A percentile compares a stretch with the other conserved stretches of the same genome.
Conservation (phyloP, 2,888 invertebrate species). For the Heliconius hortense region DNA sequence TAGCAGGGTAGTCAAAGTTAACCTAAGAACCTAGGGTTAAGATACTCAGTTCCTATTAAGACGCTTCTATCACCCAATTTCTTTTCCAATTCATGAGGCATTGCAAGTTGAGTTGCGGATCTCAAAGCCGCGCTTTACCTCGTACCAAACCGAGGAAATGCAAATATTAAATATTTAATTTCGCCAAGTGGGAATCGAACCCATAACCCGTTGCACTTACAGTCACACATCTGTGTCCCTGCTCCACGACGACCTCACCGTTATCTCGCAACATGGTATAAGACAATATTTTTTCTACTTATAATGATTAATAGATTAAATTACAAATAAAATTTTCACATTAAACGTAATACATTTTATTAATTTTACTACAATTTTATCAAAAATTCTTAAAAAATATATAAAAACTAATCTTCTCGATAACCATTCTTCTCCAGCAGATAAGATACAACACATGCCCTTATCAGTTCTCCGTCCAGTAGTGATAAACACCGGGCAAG, state of each 20-base stretch:
- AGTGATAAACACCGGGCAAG: constrained; percentile 90
- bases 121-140: background rate
- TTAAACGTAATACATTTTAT: background rate
- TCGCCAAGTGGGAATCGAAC: background rate
- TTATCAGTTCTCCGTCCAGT: constrained; percentile 99
- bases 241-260: background rate
- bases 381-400: background rate
- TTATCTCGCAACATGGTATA: too few species aligned
- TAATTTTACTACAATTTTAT: background rate
- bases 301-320: too few species aligned
- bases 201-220: background rate
- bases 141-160: background rate
- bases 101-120: background rate
- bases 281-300: too few species aligned
- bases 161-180: background rate
- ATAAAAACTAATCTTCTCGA: background rate
- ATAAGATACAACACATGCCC: constrained; percentile 86
- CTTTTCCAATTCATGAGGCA: too few species aligned
- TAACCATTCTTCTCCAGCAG: constrained; percentile 42
- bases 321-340: too few species aligned
- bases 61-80: too few species aligned
- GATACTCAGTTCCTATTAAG: background rate
- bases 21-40: background rate
- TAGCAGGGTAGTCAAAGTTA: background rate
- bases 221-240: background rate